Evolutionary conservation across 1,140 invertebrate genomes (phyloP).

Genomic region (Brachionus sp.): DNA sequence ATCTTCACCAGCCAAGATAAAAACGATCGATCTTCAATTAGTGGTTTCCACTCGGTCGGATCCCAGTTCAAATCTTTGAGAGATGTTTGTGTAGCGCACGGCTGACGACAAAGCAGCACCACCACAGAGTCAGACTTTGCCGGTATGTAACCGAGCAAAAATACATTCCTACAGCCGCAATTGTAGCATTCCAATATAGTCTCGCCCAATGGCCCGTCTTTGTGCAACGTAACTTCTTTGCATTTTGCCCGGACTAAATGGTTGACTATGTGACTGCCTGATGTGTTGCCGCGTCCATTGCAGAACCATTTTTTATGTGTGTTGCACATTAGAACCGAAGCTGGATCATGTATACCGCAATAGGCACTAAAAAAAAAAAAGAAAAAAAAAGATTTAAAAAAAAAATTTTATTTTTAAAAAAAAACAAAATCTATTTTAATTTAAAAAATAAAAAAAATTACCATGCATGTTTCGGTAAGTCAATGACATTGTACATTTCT

Average conservation of each 20-base stretch:
- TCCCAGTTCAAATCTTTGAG: conserved; percentile 99
- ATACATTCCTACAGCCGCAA: conserved; percentile 87
- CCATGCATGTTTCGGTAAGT: conserved; percentile 75
- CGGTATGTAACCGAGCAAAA: conserved; percentile 96
- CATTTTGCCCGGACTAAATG: conserved; percentile 96
- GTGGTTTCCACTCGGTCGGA: conserved; percentile 96
- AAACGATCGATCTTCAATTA: conserved; percentile 91
- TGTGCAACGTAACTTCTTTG: conserved; percentile 95
- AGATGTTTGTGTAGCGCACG: conserved; percentile 91
- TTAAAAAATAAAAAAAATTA: conserved; percentile 64
- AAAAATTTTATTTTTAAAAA: no score
- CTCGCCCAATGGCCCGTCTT: conserved; percentile 93
- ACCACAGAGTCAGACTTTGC: conserved; percentile 98
- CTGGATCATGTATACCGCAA: conserved; percentile 96
- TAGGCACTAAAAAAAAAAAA: conserved; percentile 61
- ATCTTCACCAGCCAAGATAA: conserved; percentile 93
- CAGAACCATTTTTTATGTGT: conserved; percentile 99
- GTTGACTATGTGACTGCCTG: conserved; percentile 94
- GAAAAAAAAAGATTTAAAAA: no score
- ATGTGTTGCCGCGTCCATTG: conserved; percentile 94
- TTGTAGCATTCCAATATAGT: conserved; percentile 97
- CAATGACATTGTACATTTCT: conserved; percentile 78
- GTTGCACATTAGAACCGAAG: conserved; percentile 95
- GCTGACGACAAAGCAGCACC: conserved; percentile 92
- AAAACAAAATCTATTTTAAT: not conserved